Percentiles rank a stretch among this genome's conserved stretches.
These are phyloP conservation scores for Diadegma fenestrale DNA, from an alignment of 2,888 invertebrate species.

Conservation along the genomic window DNA sequence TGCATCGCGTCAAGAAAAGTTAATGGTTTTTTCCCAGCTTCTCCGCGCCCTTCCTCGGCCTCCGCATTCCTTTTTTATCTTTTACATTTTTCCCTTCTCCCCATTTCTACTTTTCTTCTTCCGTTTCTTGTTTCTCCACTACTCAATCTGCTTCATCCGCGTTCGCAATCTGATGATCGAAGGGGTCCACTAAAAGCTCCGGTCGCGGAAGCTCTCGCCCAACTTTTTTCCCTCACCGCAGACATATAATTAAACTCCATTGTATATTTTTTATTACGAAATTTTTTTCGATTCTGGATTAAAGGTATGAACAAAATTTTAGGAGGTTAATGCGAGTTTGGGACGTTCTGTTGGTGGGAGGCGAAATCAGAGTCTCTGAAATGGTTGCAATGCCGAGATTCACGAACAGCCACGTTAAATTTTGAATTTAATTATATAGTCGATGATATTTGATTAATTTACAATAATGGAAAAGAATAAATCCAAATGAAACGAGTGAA, in stretches of 20 bases:
- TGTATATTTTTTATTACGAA: constrained; percentile 19
- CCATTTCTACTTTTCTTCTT: constrained; percentile 15
- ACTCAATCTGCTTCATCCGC: constrained; percentile 36
- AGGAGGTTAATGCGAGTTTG: constrained; percentile 9
- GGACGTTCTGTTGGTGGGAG: not conserved
- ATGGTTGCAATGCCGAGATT: not conserved
- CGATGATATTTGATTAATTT: not conserved
- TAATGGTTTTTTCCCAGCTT: constrained; percentile 72
- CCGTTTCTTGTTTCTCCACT: not conserved
- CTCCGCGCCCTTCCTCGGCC: constrained; percentile 17
- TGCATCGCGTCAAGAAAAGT: constrained; percentile 70
- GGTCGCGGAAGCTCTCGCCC: constrained; percentile 49
- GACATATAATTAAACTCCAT: constrained; percentile 54
- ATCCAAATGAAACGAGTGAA: not conserved
- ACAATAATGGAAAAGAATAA: constrained; percentile 5
- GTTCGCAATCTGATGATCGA: constrained; percentile 57
- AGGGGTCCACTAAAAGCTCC: constrained; percentile 54
- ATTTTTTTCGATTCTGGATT: constrained; percentile 20
- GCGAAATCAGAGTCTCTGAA: not conserved
- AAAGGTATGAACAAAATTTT: constrained; percentile 27
- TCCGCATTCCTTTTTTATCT: constrained; percentile 18
- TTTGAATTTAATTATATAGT: not conserved
- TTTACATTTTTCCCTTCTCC: constrained; percentile 16
- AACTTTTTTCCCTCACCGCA: constrained; percentile 5
- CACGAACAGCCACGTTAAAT: not conserved